Percentiles rank a stretch among this genome's conserved stretches.
Conservation (phyloP, 2,113 vertebrate genomes). For the Drymodes brunneopygia region DNA sequence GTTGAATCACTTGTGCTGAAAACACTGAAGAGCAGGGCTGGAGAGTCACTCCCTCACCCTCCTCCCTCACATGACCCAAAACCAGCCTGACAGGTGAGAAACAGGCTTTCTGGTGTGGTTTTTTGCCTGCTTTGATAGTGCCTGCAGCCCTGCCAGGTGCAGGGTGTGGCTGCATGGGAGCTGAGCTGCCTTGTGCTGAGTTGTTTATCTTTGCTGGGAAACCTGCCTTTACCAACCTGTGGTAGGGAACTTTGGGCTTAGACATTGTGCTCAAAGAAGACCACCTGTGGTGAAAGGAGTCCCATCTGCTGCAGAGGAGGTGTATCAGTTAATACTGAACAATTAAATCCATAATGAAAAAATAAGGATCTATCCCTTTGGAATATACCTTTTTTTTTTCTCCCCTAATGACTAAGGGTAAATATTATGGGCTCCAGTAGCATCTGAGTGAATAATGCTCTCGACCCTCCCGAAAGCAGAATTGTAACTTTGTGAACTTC, state of each 20-base stretch:
- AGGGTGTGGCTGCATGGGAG: conserved; percentile 49
- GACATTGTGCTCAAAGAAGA: not conserved
- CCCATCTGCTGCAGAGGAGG: not conserved
- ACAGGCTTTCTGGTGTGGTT: conserved; percentile 50
- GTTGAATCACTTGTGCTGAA: not conserved
- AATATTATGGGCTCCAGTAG: not conserved
- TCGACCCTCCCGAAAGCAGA: not conserved
- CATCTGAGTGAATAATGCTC: not conserved
- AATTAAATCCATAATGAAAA: not conserved
- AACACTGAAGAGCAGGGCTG: not conserved
- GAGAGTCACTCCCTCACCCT: not conserved
- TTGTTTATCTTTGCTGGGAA: conserved; percentile 44
- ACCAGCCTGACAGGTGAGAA: conserved; percentile 39
- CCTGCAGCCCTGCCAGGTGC: conserved; percentile 30
- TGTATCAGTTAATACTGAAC: not conserved
- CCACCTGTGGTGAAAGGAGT: not conserved
- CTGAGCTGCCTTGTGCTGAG: not conserved
- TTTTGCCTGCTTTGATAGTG: conserved; percentile 16
- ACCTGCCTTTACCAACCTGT: not conserved
- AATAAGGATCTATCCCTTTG: not conserved
- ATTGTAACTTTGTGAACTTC: not conserved
- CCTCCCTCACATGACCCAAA: not conserved
- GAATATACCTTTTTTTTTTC: not conserved
- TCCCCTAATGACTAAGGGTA: not conserved
- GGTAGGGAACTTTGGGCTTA: not conserved